A percentile compares a stretch with the other conserved stretches of the same genome.
Conservation (phyloP, 2,888 invertebrate genomes). For the Alentia gelatinosa region DNA sequence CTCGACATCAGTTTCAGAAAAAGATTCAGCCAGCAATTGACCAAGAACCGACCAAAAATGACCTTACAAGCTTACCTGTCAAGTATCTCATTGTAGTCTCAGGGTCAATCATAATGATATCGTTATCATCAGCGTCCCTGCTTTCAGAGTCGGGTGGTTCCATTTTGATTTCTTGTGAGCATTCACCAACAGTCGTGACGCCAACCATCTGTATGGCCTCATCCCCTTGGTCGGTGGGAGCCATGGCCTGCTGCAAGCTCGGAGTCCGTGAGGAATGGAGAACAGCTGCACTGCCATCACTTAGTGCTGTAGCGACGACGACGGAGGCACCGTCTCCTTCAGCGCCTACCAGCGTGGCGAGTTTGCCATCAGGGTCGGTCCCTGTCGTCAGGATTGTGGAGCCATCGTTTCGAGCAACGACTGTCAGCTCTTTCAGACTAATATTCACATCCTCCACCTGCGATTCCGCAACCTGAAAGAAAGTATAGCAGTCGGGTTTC, state of each 20-base stretch:
- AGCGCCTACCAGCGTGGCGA: background rate
- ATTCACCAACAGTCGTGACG: background rate
- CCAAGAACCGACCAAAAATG: too few species aligned
- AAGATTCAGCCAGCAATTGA: too few species aligned
- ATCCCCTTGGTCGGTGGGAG: background rate
- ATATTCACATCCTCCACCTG: background rate
- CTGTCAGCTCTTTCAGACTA: constrained; percentile 2
- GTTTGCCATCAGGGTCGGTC: background rate
- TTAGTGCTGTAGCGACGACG: background rate
- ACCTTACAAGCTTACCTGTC: too few species aligned
- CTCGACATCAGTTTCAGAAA: too few species aligned
- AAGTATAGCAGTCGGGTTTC: background rate
- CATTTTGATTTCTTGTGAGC: background rate
- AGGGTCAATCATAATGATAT: constrained; percentile 54
- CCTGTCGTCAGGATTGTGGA: constrained; percentile 8
- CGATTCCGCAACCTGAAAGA: too few species aligned
- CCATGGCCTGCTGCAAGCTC: background rate
- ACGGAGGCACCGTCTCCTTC: background rate
- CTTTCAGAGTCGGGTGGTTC: constrained; percentile 42
- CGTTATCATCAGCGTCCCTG: constrained; percentile 41
- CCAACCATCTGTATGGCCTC: background rate
- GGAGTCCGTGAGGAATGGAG: background rate
- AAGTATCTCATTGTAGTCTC: constrained; percentile 59
- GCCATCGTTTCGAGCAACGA: background rate
- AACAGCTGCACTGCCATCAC: background rate